A percentile compares a stretch with the other conserved stretches of the same genome.
Evolutionary conservation across 2,888 invertebrate genomes (phyloP).

Genomic region (Scrobipalpa atriplicella): DNA sequence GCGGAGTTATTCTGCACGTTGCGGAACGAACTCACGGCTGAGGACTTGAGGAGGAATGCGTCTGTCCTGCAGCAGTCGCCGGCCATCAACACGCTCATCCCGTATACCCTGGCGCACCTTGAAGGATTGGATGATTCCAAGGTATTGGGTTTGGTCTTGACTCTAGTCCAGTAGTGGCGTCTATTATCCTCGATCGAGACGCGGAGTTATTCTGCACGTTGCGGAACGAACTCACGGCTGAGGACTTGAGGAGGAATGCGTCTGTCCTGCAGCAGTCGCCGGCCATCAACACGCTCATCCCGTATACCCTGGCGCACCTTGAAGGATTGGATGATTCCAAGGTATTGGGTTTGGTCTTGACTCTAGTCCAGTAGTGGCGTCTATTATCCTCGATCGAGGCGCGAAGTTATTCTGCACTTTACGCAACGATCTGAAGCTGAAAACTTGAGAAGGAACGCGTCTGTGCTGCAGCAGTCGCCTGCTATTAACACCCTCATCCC

Average conservation of each 20-base stretch:
- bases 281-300: slow-evolving; percentile 90
- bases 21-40: slow-evolving; percentile 85
- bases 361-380: no score
- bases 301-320: slow-evolving; percentile 92
- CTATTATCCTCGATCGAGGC: no score
- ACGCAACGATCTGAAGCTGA: no score
- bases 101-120: slow-evolving; percentile 92
- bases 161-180: no score
- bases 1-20: slow-evolving; percentile 90
- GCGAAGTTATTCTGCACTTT: no score
- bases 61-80: slow-evolving; percentile 69
- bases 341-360: no score
- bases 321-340: slow-evolving; percentile 92
- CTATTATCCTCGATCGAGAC: slow-evolving; percentile 89
- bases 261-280: slow-evolving; percentile 69
- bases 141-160: no score
- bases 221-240: slow-evolving; percentile 85
- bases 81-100: slow-evolving; percentile 90
- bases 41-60: slow-evolving; percentile 65
- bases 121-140: slow-evolving; percentile 92
- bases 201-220: slow-evolving; percentile 90
- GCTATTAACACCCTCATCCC: no score
- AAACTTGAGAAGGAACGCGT: no score
- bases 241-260: slow-evolving; percentile 65
- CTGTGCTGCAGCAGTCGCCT: no score